Evolutionary conservation across 2,113 vertebrate genomes (phyloP).

Genomic region (Pluvianellus socialis): DNA sequence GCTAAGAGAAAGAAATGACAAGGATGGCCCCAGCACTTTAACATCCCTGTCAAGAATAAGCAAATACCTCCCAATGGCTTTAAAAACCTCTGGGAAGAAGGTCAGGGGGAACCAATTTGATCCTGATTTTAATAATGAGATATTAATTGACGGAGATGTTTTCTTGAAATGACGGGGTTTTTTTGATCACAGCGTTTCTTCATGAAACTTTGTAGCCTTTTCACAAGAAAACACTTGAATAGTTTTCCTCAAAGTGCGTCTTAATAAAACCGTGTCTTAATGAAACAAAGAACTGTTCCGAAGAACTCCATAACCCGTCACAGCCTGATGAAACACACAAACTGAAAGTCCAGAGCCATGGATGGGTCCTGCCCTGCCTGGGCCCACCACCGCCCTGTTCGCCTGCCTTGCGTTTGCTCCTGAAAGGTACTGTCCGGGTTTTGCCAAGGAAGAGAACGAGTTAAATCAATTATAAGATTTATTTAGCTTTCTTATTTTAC

Average conservation of each 20-base stretch:
- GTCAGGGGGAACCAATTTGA: background rate
- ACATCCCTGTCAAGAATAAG: background rate
- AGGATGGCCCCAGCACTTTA: background rate
- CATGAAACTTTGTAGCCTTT: background rate
- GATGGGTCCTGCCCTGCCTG: accelerated
- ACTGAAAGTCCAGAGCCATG: background rate
- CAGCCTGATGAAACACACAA: accelerated
- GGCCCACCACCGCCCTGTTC: background rate
- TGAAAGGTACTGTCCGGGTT: background rate
- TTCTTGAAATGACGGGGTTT: background rate
- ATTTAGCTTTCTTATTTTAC: background rate
- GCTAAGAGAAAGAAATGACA: background rate
- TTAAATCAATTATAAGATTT: slow-evolving; percentile 3
- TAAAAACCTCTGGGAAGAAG: background rate
- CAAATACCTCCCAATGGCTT: background rate
- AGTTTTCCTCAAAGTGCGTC: background rate
- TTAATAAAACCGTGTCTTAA: background rate
- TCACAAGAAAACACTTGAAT: background rate
- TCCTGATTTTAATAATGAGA: background rate
- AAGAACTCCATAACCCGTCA: background rate
- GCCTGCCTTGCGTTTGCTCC: background rate
- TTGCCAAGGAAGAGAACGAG: background rate
- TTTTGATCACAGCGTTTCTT: background rate
- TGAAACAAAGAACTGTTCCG: background rate
- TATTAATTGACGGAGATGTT: background rate